A percentile compares a stretch with the other conserved stretches of the same genome.
Evolutionary conservation across 2,797 vertebrate genomes (phyloP).

Genomic region (Odontamblyopus lacepedii): DNA sequence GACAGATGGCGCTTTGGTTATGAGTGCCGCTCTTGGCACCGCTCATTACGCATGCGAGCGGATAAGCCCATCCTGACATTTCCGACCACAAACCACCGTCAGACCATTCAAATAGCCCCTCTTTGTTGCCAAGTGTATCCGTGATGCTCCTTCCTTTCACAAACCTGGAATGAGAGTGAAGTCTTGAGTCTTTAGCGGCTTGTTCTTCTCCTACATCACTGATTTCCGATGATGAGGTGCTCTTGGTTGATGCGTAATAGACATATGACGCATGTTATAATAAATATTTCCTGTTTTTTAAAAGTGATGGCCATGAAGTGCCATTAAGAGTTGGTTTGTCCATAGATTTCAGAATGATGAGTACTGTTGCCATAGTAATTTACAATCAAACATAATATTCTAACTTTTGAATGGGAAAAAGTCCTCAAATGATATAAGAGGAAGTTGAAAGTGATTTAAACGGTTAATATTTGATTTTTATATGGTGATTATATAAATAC

Average conservation of each 20-base stretch:
- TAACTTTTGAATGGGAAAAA: too few species aligned
- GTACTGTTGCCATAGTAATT: too few species aligned
- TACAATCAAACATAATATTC: too few species aligned
- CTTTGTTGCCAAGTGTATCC: neutral
- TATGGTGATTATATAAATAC: too few species aligned
- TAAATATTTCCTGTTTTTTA: neutral
- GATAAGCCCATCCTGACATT: constrained; percentile 43
- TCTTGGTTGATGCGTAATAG: neutral
- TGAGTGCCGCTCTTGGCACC: constrained; percentile 41
- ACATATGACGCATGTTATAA: neutral
- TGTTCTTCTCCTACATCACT: neutral
- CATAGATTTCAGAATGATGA: too few species aligned
- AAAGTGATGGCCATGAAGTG: neutral
- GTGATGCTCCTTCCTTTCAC: neutral
- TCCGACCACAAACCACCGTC: neutral
- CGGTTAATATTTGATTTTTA: too few species aligned
- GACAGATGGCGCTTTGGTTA: constrained; percentile 51
- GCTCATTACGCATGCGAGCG: constrained; percentile 53
- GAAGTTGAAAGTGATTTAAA: too few species aligned
- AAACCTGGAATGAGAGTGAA: neutral
- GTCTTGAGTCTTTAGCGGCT: neutral
- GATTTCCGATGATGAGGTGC: neutral
- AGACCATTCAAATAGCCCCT: constrained; percentile 21
- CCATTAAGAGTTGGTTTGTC: neutral
- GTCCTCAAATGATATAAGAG: too few species aligned